Conservation (phyloP, 2,888 invertebrate species). For the Clostera curtula region DNA sequence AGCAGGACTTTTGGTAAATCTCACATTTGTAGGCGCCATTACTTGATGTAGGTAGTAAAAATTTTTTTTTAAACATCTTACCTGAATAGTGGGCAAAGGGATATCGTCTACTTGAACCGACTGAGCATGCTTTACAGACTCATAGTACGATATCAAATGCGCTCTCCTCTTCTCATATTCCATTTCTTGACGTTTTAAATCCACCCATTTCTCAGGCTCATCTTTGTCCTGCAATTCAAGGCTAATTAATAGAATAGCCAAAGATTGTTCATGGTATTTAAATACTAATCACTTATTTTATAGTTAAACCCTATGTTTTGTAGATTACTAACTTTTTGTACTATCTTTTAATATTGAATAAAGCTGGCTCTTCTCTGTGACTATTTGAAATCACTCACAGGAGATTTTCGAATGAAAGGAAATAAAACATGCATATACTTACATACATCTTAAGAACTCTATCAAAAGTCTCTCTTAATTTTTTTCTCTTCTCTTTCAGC, state of each 20-base stretch:
- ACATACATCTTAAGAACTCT: conserved; percentile 96
- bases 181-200: conserved; percentile 90
- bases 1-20: no score
- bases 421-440: conserved; percentile 63
- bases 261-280: conserved; percentile 2
- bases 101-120: conserved; percentile 97
- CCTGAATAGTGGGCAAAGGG: conserved; percentile 84
- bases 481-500: conserved; percentile 95
- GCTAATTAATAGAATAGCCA: conserved; percentile 3
- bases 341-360: no score
- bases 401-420: no score
- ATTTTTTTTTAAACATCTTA: no score
- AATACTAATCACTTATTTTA: neutral
- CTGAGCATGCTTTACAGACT: conserved; percentile 96
- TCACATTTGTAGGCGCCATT: no score
- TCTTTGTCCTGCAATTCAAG: conserved; percentile 86
- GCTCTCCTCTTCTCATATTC: conserved; percentile 94
- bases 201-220: conserved; percentile 94
- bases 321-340: no score
- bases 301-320: no score
- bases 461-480: conserved; percentile 95
- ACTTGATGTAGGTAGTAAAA: no score
- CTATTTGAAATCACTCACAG: no score
- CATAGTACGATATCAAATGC: conserved; percentile 92
- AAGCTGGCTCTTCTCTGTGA: no score